A percentile compares a stretch with the other conserved stretches of the same genome.
Conservation (phyloP, 2,888 invertebrate genomes). For the Microctonus hyperodae region DNA sequence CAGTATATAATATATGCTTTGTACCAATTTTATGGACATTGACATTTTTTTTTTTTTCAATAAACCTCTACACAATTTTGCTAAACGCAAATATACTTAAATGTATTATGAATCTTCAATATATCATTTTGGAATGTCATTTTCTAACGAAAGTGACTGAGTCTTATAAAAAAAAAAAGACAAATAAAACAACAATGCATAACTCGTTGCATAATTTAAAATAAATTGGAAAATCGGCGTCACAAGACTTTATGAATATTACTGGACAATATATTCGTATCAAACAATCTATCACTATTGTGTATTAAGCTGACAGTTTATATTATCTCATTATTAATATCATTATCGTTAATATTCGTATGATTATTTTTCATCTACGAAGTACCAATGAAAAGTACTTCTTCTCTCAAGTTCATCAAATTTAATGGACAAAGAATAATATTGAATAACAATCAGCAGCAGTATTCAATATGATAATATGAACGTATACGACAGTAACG, state of each 20-base stretch:
- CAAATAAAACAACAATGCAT: not conserved
- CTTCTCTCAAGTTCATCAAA: slow-evolving; percentile 46
- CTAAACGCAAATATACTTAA: not conserved
- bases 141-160: not conserved
- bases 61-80: not conserved
- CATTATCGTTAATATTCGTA: too few species aligned
- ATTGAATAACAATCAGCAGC: slow-evolving; percentile 46
- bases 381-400: not conserved
- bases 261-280: not conserved
- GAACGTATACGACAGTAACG: slow-evolving; percentile 55
- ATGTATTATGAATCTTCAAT: not conserved
- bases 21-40: slow-evolving; percentile 11
- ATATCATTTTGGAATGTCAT: not conserved
- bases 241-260: not conserved
- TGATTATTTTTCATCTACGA: too few species aligned
- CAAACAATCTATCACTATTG: not conserved
- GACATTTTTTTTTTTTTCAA: not conserved
- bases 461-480: slow-evolving; percentile 58
- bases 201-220: not conserved
- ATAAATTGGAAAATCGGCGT: not conserved
- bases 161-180: not conserved
- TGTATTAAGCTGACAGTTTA: not conserved
- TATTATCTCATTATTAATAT: not conserved
- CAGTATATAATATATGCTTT: slow-evolving; percentile 10
- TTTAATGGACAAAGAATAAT: slow-evolving; percentile 29